Conservation (phyloP, 2,888 invertebrate genomes). For the Acleris literana region DNA sequence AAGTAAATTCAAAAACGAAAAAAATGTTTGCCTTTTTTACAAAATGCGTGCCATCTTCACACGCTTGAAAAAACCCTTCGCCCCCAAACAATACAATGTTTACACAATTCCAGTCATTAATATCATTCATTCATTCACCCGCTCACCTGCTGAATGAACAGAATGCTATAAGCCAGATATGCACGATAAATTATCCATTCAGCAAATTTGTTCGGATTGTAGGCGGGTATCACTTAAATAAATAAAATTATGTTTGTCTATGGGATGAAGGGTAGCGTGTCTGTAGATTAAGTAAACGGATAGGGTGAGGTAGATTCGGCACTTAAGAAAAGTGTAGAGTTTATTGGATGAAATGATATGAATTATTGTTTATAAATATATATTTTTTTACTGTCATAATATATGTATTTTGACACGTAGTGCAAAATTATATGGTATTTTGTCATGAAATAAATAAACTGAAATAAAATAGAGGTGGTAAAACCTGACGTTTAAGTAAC, state of each 20-base stretch:
- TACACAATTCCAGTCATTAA: conserved; percentile 68
- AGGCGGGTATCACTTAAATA: conserved; percentile 68
- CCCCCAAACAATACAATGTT: conserved; percentile 68
- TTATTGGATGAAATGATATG: too few species aligned
- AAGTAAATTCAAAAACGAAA: neutral
- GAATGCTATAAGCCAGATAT: conserved; percentile 54
- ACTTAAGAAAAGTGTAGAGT: neutral
- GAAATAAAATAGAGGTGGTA: too few species aligned
- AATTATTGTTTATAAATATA: too few species aligned
- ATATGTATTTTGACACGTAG: too few species aligned
- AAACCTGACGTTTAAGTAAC: too few species aligned
- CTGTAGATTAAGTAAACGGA: conserved; percentile 7
- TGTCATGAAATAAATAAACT: too few species aligned
- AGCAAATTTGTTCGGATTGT: conserved; percentile 72
- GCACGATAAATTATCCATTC: conserved; percentile 75
- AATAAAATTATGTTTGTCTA: conserved; percentile 43
- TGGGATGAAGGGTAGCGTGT: conserved; percentile 18
- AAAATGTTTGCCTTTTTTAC: neutral
- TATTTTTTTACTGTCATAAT: too few species aligned
- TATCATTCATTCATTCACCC: conserved; percentile 51
- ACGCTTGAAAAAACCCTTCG: conserved; percentile 37
- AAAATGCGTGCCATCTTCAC: neutral
- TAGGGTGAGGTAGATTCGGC: conserved; percentile 7
- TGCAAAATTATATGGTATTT: too few species aligned
- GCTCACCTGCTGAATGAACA: conserved; percentile 49